Evolutionary conservation across 2,888 invertebrate species (phyloP).

Genomic region (Dexiosoma caninum): DNA sequence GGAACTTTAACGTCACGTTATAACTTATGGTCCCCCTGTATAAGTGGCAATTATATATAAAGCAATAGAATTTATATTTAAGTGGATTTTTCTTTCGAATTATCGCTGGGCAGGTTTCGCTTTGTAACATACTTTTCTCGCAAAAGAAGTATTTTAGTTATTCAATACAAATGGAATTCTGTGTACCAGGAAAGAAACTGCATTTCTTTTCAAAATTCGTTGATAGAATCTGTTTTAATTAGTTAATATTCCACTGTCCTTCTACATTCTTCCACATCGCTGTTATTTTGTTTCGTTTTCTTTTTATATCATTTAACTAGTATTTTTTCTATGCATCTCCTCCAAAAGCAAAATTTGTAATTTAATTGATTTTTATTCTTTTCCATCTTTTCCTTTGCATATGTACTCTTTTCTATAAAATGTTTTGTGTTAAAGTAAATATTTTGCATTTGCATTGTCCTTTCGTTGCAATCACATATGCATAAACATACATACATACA

Average conservation of each 20-base stretch:
- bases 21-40: no score
- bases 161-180: no score
- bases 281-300: background rate
- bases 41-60: no score
- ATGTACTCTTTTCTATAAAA: background rate
- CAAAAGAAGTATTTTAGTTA: no score
- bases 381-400: slow-evolving; percentile 13
- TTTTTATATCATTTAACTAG: background rate
- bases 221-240: background rate
- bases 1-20: no score
- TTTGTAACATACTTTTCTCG: no score
- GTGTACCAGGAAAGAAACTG: no score
- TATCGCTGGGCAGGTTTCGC: no score
- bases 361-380: slow-evolving; percentile 56
- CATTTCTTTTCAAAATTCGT: no score
- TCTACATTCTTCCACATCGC: background rate
- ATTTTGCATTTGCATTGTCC: slow-evolving; percentile 15
- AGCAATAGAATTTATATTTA: no score
- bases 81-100: no score
- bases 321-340: background rate
- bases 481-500: no score
- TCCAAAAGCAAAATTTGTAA: slow-evolving; percentile 40
- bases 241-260: background rate
- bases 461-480: slow-evolving; percentile 10
- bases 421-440: background rate